phyloP scores from a whole-genome alignment of 2,113 vertebrate genomes.

The Numida meleagris region DNA sequence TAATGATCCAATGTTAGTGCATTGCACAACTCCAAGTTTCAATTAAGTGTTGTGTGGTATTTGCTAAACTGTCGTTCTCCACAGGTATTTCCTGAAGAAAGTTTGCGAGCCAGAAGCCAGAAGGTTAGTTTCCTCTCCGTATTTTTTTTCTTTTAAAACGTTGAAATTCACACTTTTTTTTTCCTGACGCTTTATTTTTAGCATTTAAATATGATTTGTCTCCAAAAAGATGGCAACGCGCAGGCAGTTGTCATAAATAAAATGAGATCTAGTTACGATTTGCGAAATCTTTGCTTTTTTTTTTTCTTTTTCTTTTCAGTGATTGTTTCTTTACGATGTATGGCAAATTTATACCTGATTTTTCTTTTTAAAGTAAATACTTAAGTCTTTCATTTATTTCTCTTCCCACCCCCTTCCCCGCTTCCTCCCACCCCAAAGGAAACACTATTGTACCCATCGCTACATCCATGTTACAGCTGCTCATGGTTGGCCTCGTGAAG shows the following conservation, averaged over 20 bases:
- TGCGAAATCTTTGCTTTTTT: neutral
- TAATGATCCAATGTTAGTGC: slow-evolving; percentile 61
- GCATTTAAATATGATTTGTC: slow-evolving; percentile 58
- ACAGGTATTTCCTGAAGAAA: slow-evolving; percentile 81
- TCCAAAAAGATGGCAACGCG: slow-evolving; percentile 22
- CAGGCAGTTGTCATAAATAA: slow-evolving; percentile 54
- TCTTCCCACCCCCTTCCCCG: neutral
- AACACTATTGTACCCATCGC: neutral
- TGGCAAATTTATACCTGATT: slow-evolving; percentile 66
- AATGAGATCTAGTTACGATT: slow-evolving; percentile 30
- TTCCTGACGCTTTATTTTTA: neutral
- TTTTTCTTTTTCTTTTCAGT: neutral
- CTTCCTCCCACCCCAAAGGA: neutral
- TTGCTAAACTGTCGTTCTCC: slow-evolving; percentile 74
- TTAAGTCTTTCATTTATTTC: neutral
- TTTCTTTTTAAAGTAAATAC: slow-evolving; percentile 18
- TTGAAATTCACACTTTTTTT: slow-evolving; percentile 13
- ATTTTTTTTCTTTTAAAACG: slow-evolving; percentile 36
- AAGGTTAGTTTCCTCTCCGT: slow-evolving; percentile 54
- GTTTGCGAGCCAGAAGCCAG: slow-evolving; percentile 66
- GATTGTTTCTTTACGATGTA: slow-evolving; percentile 69
- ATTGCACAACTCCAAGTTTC: slow-evolving; percentile 73
- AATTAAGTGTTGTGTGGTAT: slow-evolving; percentile 72
- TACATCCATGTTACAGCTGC: slow-evolving; percentile 22
- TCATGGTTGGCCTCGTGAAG: slow-evolving; percentile 48